Percentiles rank a stretch among this genome's conserved stretches.
Conservation (phyloP, 2,113 vertebrate species). For the Ariopsis seemanni region DNA sequence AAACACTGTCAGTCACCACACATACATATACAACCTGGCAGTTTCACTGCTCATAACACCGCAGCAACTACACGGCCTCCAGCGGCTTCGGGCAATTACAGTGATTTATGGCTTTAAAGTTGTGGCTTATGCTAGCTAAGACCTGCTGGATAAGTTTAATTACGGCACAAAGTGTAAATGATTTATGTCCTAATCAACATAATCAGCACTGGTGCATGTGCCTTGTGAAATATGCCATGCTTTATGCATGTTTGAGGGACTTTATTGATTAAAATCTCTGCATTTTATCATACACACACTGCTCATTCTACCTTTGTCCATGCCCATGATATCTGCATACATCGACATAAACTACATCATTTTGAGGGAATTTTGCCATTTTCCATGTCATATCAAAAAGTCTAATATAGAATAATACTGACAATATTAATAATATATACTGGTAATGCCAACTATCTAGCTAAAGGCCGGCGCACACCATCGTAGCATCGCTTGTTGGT, state of each 20-base stretch:
- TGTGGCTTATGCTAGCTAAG: constrained; percentile 26
- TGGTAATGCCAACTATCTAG: neutral
- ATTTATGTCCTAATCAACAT: constrained; percentile 16
- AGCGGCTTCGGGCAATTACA: neutral
- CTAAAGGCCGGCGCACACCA: neutral
- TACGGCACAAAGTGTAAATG: neutral
- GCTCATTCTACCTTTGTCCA: constrained; percentile 13
- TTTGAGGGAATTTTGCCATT: neutral
- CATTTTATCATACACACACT: neutral
- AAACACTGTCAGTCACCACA: constrained; percentile 14
- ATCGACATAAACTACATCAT: neutral
- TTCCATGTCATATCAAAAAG: neutral
- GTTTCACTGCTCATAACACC: neutral
- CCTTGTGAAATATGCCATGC: constrained; percentile 11
- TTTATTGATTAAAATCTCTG: neutral
- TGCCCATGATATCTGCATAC: constrained; percentile 50
- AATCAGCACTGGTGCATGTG: constrained; percentile 19
- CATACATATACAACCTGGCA: neutral
- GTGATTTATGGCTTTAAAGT: constrained; percentile 24
- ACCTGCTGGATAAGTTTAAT: constrained; percentile 19
- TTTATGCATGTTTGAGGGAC: neutral
- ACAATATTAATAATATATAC: neutral
- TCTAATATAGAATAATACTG: neutral
- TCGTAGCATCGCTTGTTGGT: too few relatives aligned
- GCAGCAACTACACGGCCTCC: neutral